phyloP scores from a whole-genome alignment of 2,888 invertebrate species.

The Cosmia trapezina region DNA sequence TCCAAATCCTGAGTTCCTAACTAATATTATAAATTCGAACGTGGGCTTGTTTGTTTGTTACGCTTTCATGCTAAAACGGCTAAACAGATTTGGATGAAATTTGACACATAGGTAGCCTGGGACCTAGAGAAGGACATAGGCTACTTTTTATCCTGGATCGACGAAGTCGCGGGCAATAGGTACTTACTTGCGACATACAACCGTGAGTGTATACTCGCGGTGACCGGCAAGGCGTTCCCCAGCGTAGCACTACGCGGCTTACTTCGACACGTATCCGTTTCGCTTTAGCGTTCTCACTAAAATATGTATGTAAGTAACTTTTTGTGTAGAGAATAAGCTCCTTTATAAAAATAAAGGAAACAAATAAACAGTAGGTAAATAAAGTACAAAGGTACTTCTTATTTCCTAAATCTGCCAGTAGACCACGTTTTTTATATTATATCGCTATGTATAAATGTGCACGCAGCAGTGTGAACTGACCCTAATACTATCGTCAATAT shows the following conservation, averaged over 20 bases:
- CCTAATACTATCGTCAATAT: slow-evolving; percentile 13
- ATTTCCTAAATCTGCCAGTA: not conserved
- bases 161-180: too few relatives aligned
- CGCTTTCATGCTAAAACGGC: too few relatives aligned
- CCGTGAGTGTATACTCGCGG: not conserved
- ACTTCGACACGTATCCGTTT: not conserved
- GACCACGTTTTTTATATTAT: not conserved
- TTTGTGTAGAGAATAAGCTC: not conserved
- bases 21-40: too few relatives aligned
- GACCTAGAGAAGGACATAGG: too few relatives aligned
- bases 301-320: not conserved
- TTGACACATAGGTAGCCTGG: too few relatives aligned
- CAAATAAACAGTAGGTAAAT: not conserved
- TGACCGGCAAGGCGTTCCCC: not conserved
- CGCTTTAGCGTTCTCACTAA: not conserved
- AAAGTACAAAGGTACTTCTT: not conserved
- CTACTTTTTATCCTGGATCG: too few relatives aligned
- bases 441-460: not conserved
- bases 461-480: not conserved
- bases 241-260: not conserved
- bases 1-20: too few relatives aligned
- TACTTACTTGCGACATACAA: too few relatives aligned
- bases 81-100: too few relatives aligned
- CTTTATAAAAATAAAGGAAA: not conserved
- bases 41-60: too few relatives aligned